Evolutionary conservation across 2,888 invertebrate genomes (phyloP).

Genomic region (Tetanocera ferruginea): DNA sequence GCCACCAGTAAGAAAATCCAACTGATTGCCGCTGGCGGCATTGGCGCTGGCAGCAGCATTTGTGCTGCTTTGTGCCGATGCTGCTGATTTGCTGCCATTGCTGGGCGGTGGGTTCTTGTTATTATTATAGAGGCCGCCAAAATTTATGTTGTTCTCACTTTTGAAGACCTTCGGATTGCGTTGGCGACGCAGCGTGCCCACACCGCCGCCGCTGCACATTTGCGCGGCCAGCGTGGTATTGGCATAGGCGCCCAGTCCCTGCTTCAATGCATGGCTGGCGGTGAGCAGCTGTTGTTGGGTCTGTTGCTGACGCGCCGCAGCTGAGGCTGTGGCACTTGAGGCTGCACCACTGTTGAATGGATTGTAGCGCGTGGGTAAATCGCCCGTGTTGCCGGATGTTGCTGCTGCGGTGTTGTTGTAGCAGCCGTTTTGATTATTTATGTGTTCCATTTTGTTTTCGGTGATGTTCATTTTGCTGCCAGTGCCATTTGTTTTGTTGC

Average conservation of each 20-base stretch:
- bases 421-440: constrained; percentile 60
- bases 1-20: constrained; percentile 60
- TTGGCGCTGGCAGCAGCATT: constrained; percentile 22
- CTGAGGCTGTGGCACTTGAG: constrained; percentile 24
- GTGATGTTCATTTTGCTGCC: constrained; percentile 67
- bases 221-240: constrained; percentile 63
- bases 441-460: constrained; percentile 68
- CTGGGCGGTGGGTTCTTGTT: constrained; percentile 42
- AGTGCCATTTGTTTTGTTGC: constrained; percentile 26
- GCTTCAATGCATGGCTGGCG: constrained; percentile 65
- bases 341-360: constrained; percentile 52
- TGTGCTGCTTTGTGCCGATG: constrained; percentile 40
- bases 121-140: constrained; percentile 52
- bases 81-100: constrained; percentile 9
- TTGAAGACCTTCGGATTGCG: constrained; percentile 68
- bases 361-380: constrained; percentile 51
- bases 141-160: constrained; percentile 69
- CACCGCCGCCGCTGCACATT: constrained; percentile 62
- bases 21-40: constrained; percentile 42
- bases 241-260: constrained; percentile 65
- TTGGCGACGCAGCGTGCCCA: constrained; percentile 67
- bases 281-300: constrained; percentile 64
- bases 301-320: constrained; percentile 41
- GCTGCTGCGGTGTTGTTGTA: constrained; percentile 46
- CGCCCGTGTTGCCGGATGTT: constrained; percentile 33